Percentiles rank a stretch among this genome's conserved stretches.
phyloP scores from a whole-genome alignment of 1,140 invertebrate genomes.

The Drosophila mauritiana region DNA sequence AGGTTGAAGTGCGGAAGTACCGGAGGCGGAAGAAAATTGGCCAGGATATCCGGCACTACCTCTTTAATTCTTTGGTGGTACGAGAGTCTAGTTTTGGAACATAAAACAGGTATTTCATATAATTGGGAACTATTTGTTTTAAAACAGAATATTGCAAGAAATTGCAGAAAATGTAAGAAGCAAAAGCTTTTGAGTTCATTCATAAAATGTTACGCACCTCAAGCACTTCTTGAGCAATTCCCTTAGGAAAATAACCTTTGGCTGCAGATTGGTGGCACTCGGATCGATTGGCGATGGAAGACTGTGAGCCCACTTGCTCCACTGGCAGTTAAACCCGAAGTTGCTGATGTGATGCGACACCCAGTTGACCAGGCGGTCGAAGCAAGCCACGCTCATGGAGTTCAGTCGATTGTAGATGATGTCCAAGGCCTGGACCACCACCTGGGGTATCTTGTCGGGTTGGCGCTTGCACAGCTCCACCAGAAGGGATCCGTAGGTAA shows the following conservation, averaged over 20 bases:
- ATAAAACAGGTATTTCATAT: background rate
- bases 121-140: background rate
- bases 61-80: constrained; percentile 96
- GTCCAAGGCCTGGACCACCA: constrained; percentile 97
- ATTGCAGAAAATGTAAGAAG: too few relatives aligned
- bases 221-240: constrained; percentile 88
- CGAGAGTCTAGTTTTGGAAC: constrained; percentile 89
- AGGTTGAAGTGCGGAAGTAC: constrained; percentile 93
- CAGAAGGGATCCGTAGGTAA: constrained; percentile 96
- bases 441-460: constrained; percentile 97
- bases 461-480: constrained; percentile 98
- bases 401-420: constrained; percentile 98
- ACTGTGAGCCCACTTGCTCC: constrained; percentile 84
- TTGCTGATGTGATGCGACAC: constrained; percentile 99
- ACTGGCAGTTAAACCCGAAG: constrained; percentile 98
- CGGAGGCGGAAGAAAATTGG: constrained; percentile 90
- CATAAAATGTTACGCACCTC: background rate
- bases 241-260: constrained; percentile 96
- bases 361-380: constrained; percentile 98
- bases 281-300: background rate
- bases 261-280: constrained; percentile 89
- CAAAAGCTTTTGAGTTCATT: too few relatives aligned
- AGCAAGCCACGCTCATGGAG: constrained; percentile 97
- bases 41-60: constrained; percentile 91
- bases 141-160: too few relatives aligned